Evolutionary conservation across 2,113 vertebrate genomes (phyloP).

Genomic region (Tetraodon nigroviridis): DNA sequence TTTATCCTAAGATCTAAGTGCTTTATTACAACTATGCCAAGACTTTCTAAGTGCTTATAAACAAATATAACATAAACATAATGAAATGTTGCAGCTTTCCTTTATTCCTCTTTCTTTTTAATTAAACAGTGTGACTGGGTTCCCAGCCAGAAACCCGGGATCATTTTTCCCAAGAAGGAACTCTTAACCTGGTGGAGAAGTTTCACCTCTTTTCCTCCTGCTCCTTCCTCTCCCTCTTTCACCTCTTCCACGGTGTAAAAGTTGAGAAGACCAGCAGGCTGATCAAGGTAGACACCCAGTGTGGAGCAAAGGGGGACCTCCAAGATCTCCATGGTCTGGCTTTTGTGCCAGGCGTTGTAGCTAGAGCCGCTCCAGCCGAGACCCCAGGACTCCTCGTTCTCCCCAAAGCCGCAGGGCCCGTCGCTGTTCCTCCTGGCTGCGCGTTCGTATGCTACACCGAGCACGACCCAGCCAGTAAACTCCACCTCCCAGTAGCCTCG

Average conservation of each 20-base stretch:
- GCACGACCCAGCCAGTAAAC: constrained; percentile 60
- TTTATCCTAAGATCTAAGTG: not conserved
- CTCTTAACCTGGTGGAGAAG: constrained; percentile 44
- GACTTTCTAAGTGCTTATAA: not conserved
- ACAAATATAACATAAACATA: not conserved
- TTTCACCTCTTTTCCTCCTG: constrained; percentile 34
- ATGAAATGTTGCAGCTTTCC: not conserved
- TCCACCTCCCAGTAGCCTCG: constrained; percentile 66
- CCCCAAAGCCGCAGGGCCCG: constrained; percentile 62
- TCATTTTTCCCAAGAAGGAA: constrained; percentile 47
- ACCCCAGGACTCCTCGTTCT: constrained; percentile 69
- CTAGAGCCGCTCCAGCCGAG: constrained; percentile 62
- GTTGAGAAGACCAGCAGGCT: constrained; percentile 61
- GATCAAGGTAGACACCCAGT: constrained; percentile 67
- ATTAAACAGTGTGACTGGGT: constrained; percentile 51
- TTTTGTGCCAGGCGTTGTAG: constrained; percentile 62
- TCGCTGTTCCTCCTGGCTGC: constrained; percentile 54
- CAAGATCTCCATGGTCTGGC: constrained; percentile 13
- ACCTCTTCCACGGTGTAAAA: constrained; percentile 56
- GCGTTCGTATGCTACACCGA: constrained; percentile 47
- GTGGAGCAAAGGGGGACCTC: constrained; percentile 36
- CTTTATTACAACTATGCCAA: not conserved
- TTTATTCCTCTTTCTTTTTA: constrained; percentile 39
- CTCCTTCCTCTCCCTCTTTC: constrained; percentile 38
- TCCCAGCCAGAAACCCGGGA: constrained; percentile 63